Base-by-base conservation (phyloP, 1,140 invertebrate genomes). In the Lutraria rhynchaena region DNA sequence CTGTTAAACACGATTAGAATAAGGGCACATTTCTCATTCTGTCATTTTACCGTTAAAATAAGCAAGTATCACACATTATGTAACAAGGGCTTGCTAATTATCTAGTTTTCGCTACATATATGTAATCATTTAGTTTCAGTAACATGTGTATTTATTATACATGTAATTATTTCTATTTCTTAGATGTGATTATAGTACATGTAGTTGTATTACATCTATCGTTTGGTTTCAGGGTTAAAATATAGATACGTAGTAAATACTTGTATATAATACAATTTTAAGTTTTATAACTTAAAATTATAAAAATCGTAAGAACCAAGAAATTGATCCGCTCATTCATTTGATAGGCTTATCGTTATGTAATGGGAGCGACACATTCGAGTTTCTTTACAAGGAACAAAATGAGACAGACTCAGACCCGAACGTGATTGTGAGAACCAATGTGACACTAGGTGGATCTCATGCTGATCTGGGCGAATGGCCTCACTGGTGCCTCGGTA, bases 401-500 rank as follows among this genome's bases (percentile, higher is more conserved):
- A 46, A 67, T 33, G 63, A 13, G 24, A 46, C 33, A 1, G 65
- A 70, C 13, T 22, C 19, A 5, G 65, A 17, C 9, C 61, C 63
- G 41, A 13, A 19, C 15, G 41, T 22, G 22, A 33, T 80, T 31
- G 75, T 37, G 24, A 51, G 29, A n/a, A 27, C n/a, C 2, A 33
- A 58, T 19, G 35, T 58, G 22, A 49, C 65, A 15, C 76, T 80
- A 7, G 41, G 60, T 27, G 76, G 76, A 29, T 80, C 76, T 19
- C 29, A 80, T 24, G 51, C 22, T 7, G 46, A 51, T 29, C 65
- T 80, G 0, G 78, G 78, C 15, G 57, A 81, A n/a, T 81, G 70
- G 69, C 78, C 78, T 0, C 78, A 81, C 22, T 81, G 78, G 78
- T 81, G 78, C 33, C 44, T 81, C 17, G 78, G 78, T 24, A 74